These are phyloP conservation scores for Mantis religiosa DNA, from an alignment of 2,888 invertebrate genomes.

Conservation along the genomic window DNA sequence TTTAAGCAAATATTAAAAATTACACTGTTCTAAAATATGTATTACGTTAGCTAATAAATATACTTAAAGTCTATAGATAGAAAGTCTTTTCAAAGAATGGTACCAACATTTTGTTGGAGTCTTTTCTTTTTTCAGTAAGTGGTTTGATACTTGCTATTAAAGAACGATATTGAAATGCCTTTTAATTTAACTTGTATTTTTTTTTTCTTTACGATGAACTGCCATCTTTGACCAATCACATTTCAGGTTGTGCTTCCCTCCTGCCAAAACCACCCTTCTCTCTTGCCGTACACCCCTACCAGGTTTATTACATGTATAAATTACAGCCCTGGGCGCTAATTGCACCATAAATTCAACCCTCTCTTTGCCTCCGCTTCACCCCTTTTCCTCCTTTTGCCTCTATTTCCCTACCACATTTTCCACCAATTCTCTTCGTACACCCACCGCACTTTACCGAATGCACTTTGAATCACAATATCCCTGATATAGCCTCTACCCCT, in stretches of 20 bases:
- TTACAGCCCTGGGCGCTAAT: conserved; percentile 35
- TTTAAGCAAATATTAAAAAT: too few relatives aligned
- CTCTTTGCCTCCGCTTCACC: conserved; percentile 22
- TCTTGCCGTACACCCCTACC: conserved; percentile 17
- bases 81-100: too few relatives aligned
- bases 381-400: conserved; percentile 26
- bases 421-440: conserved; percentile 8
- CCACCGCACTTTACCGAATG: conserved; percentile 1
- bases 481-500: conserved; percentile 1
- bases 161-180: too few relatives aligned
- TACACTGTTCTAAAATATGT: too few relatives aligned
- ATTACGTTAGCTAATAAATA: too few relatives aligned
- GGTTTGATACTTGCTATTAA: too few relatives aligned
- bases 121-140: too few relatives aligned
- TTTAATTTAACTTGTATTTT: neutral
- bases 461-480: conserved; percentile 26
- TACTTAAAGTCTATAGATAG: too few relatives aligned
- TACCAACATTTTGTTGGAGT: too few relatives aligned
- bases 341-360: conserved; percentile 34
- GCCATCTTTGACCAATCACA: neutral
- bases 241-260: conserved; percentile 5
- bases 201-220: neutral
- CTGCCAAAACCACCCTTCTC: conserved; percentile 8
- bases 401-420: conserved; percentile 23
- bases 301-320: conserved; percentile 35